Percentiles rank a stretch among this genome's conserved stretches.
Conservation (phyloP, 53 echinoderm and acorn worm genomes). For the Hippasteria phrygiana region DNA sequence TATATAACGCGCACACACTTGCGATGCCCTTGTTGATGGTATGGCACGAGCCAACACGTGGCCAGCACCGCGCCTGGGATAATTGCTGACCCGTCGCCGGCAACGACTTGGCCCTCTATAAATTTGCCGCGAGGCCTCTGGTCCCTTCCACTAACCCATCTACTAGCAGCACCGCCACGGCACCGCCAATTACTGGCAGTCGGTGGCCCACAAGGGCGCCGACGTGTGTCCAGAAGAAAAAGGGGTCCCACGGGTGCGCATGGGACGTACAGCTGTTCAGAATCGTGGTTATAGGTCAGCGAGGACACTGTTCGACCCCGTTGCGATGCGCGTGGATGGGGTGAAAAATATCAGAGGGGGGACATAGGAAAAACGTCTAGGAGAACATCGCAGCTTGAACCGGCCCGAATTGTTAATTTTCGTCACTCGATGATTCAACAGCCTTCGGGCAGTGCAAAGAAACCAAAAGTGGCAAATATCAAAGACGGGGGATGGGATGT, state of each 20-base stretch:
- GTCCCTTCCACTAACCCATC: not conserved
- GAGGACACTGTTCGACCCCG: slow-evolving; percentile 37
- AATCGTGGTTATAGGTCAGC: slow-evolving; percentile 48
- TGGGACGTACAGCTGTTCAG: slow-evolving; percentile 51
- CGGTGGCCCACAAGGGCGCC: slow-evolving; percentile 61
- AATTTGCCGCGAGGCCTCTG: slow-evolving; percentile 20
- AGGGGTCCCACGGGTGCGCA: slow-evolving; percentile 50
- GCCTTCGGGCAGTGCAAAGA: slow-evolving; percentile 8
- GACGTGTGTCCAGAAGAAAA: slow-evolving; percentile 55
- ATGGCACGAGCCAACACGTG: slow-evolving; percentile 63
- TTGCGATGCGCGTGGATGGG: slow-evolving; percentile 32
- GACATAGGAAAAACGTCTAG: not conserved
- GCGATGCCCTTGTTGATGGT: slow-evolving; percentile 32
- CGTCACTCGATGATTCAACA: slow-evolving; percentile 44
- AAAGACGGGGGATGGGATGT: not conserved
- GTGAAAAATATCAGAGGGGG: not conserved
- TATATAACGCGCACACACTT: slow-evolving; percentile 17
- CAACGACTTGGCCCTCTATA: slow-evolving; percentile 56
- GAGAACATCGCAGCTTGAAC: not conserved
- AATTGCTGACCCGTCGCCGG: slow-evolving; percentile 47
- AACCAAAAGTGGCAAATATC: slow-evolving; percentile 24
- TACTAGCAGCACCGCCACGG: not conserved
- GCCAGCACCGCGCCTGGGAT: slow-evolving; percentile 21
- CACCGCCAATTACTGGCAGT: slow-evolving; percentile 56
- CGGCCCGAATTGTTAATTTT: slow-evolving; percentile 16